These are phyloP conservation scores for Gnathonemus longibarbis DNA, from an alignment of 2,113 vertebrate species.

Conservation along the genomic window DNA sequence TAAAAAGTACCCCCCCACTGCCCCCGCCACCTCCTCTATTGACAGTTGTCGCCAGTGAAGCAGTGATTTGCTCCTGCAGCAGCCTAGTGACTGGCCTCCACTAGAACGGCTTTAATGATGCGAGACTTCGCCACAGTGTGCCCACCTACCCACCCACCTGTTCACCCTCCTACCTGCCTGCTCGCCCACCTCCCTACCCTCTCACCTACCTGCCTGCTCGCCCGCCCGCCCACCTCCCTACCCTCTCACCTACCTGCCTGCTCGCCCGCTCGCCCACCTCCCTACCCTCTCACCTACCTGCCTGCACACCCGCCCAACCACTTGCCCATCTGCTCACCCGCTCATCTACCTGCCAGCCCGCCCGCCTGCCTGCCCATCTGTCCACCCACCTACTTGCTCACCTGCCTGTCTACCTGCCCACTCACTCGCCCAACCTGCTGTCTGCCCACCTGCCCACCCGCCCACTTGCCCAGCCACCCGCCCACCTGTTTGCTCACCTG, in stretches of 20 bases:
- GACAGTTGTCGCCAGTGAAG: background rate
- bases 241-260: background rate
- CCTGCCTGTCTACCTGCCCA: background rate
- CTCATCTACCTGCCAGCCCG: background rate
- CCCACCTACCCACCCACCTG: background rate
- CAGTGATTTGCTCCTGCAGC: background rate
- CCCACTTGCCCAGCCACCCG: background rate
- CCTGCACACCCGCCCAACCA: background rate
- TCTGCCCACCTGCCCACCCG: background rate
- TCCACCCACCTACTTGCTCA: background rate
- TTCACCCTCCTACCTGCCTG: background rate
- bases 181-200: background rate
- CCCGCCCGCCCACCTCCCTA: background rate
- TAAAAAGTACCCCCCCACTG: background rate
- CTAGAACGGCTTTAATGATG: constrained; percentile 1
- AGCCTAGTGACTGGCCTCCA: background rate
- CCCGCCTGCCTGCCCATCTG: background rate
- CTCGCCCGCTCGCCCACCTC: no score
- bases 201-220: background rate
- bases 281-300: background rate
- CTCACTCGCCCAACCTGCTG: no score
- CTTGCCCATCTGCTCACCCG: background rate
- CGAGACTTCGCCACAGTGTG: background rate
- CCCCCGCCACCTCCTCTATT: background rate
- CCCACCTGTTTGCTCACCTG: background rate